phyloP scores from a whole-genome alignment of 2,888 invertebrate species.

The Hemistola chrysoprasaria region DNA sequence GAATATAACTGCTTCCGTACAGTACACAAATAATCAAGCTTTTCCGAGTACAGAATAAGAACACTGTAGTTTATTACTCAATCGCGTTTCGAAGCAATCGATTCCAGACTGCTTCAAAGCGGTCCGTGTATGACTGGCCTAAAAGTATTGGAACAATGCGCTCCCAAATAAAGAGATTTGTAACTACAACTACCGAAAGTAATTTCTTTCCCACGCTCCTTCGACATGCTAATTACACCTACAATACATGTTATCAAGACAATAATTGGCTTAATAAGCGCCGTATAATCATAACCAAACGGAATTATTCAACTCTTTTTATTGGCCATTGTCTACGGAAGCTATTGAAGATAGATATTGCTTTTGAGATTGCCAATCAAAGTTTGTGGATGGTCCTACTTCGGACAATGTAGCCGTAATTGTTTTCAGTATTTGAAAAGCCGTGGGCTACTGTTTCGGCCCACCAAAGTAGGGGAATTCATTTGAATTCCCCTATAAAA shows the following conservation, averaged over 20 bases:
- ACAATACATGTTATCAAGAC: constrained; percentile 61
- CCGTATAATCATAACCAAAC: constrained; percentile 69
- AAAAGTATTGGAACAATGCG: constrained; percentile 34
- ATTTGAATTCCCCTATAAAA: too few relatives aligned
- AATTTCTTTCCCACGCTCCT: constrained; percentile 24
- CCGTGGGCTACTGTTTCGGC: too few relatives aligned
- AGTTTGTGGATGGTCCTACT: constrained; percentile 18
- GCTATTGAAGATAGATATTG: constrained; percentile 21
- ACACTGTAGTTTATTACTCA: too few relatives aligned
- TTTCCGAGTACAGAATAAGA: too few relatives aligned
- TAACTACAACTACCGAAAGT: constrained; percentile 9
- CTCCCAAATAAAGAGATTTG: constrained; percentile 26
- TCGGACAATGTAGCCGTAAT: background rate
- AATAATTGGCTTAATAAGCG: constrained; percentile 73
- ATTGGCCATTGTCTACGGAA: constrained; percentile 58
- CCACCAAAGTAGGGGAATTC: too few relatives aligned
- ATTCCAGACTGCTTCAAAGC: too few relatives aligned
- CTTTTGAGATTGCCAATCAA: constrained; percentile 54
- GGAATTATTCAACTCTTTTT: constrained; percentile 53
- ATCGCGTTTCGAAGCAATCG: too few relatives aligned
- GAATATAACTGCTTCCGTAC: too few relatives aligned
- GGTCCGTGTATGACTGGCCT: too few relatives aligned
- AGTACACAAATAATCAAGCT: constrained; percentile 20
- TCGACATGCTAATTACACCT: constrained; percentile 30
- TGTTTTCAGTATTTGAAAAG: background rate